phyloP scores from a whole-genome alignment of 2,113 vertebrate species.

The Channa argus region DNA sequence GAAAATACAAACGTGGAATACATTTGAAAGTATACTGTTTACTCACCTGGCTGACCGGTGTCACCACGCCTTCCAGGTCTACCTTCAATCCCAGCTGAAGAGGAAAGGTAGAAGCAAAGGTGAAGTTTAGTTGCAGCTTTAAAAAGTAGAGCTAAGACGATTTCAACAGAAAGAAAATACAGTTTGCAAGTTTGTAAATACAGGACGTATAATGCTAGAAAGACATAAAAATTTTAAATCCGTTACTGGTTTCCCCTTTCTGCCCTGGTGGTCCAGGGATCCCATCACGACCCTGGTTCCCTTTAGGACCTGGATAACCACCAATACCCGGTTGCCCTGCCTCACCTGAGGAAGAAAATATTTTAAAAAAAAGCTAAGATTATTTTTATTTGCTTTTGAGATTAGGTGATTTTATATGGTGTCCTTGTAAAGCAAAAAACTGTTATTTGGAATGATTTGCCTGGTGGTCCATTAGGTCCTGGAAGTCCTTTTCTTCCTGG shows the following conservation, averaged over 20 bases:
- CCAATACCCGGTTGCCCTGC: slow-evolving; percentile 78
- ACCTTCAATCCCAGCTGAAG: slow-evolving; percentile 31
- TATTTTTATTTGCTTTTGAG: too few relatives aligned
- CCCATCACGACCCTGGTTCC: slow-evolving; percentile 86
- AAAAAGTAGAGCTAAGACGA: too few relatives aligned
- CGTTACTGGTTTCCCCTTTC: slow-evolving; percentile 86
- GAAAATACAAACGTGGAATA: neutral
- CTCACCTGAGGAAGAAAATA: slow-evolving; percentile 70
- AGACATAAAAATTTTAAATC: neutral
- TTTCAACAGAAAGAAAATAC: neutral
- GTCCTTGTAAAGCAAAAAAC: neutral
- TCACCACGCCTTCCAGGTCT: slow-evolving; percentile 60
- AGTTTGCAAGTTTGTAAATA: neutral
- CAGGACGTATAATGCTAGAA: neutral
- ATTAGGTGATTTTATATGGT: neutral
- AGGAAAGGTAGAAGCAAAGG: slow-evolving; percentile 4
- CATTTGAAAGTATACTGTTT: neutral
- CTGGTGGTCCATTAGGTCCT: slow-evolving; percentile 58
- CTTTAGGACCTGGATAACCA: slow-evolving; percentile 84
- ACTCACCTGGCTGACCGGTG: slow-evolving; percentile 71
- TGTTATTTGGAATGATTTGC: slow-evolving; percentile 37
- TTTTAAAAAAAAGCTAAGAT: neutral
- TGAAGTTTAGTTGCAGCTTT: neutral
- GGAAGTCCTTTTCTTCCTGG: slow-evolving; percentile 57
- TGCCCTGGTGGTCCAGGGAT: slow-evolving; percentile 85